Evolutionary conservation across 2,888 invertebrate species (phyloP), one percentile per base, ranked within the genome.

Genomic region (Hypena proboscidalis): DNA sequence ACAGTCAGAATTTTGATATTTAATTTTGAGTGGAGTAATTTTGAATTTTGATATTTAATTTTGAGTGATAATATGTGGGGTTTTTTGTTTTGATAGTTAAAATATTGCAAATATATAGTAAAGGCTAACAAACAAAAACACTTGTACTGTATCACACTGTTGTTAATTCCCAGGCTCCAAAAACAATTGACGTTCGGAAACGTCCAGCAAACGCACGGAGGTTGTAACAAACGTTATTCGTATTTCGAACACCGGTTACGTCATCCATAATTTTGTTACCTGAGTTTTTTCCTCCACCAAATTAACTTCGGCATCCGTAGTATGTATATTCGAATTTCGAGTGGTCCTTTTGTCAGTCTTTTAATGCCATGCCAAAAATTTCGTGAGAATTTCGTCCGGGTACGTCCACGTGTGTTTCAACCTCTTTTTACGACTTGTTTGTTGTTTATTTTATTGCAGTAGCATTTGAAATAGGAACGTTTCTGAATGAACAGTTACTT

Each of bases 361-460:
- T 13, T 38, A 48, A 42, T 41, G 41, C 33, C 40, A 52, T 50
- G 60, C 58, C 37, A 54, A 65, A 70, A 55, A 58, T 67, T 59
- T 57, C 61, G 58, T 70, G 72, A 55, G 71, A 69, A 64, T 58
- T 61, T 51, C 39, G 56, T 51, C 30, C 35, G 50, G 52, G 56
- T 35, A 30, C 37, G 13, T 14, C 61, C 61, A 52, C 56, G 62
- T 65, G 61, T 31, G 25, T 48, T 33, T 15, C 9, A 1, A 40
- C 29, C 32, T 6, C 22, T 50, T 49, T 44, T 43, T 22, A 11
- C 5, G 3, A 21, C 11, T 33, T 22, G n/a, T 14, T 27, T 41
- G 29, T 33, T 43, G 6, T 31, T n/a, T n/a, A 7, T 27, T 40
- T 49, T 39, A 26, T 27, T 49, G 19, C 20, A 32, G n/a, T 2